phyloP scores from a whole-genome alignment of 2,888 invertebrate genomes.

The Suillia variegata region DNA sequence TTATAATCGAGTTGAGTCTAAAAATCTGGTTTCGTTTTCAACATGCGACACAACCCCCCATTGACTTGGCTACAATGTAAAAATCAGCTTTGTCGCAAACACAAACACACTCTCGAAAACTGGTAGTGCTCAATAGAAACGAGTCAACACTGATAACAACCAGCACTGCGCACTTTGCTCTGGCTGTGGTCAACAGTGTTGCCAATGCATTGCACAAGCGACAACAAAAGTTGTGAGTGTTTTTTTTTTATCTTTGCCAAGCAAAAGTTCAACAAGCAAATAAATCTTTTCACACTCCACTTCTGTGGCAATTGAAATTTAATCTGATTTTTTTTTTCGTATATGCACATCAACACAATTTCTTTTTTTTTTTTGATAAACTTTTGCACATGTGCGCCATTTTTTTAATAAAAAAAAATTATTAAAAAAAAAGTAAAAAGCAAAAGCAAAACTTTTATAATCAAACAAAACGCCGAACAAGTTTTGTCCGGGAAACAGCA shows the following conservation, averaged over 20 bases:
- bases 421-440: background rate
- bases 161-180: background rate
- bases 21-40: background rate
- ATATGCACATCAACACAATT: background rate
- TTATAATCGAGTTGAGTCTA: background rate
- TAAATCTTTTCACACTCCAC: conserved; percentile 50
- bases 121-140: background rate
- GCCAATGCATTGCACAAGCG: no score
- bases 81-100: no score
- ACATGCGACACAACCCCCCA: no score
- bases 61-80: no score
- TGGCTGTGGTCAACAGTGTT: background rate
- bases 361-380: background rate
- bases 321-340: background rate
- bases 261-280: conserved; percentile 34
- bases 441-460: background rate
- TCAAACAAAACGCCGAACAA: background rate
- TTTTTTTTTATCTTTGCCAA: background rate
- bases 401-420: background rate
- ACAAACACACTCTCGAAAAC: background rate
- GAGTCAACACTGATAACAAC: background rate
- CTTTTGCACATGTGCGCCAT: background rate
- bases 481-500: background rate
- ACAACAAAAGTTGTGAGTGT: no score
- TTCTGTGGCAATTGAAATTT: conserved; percentile 3